Percentiles rank a stretch among this genome's conserved stretches.
These are phyloP conservation scores for Salpingus planirostris DNA, from an alignment of 2,888 invertebrate genomes.

Conservation along the genomic window DNA sequence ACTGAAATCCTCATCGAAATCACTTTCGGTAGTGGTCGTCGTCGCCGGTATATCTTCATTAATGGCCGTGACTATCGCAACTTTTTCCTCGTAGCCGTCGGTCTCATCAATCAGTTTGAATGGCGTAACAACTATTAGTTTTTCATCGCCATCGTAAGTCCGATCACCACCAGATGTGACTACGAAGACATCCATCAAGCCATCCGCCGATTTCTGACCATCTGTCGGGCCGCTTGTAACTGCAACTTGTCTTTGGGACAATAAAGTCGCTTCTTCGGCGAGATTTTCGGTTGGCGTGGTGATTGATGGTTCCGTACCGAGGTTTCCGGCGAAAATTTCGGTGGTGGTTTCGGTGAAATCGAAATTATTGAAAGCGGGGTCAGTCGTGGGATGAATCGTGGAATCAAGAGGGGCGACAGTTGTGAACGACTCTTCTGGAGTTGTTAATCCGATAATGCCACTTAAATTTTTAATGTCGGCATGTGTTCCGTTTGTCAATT, in stretches of 20 bases:
- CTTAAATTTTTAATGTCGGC: conserved; percentile 12
- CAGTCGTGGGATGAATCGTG: neutral
- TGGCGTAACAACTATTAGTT: neutral
- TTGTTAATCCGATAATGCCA: conserved; percentile 12
- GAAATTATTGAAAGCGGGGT: neutral
- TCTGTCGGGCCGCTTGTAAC: conserved; percentile 8
- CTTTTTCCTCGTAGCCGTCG: neutral
- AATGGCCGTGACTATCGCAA: neutral
- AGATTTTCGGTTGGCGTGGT: conserved; percentile 7
- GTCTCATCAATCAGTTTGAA: neutral
- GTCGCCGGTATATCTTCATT: too few species aligned
- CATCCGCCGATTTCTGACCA: conserved; percentile 6
- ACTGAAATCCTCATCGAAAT: neutral
- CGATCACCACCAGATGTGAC: conserved; percentile 9
- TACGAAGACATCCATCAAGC: conserved; percentile 11
- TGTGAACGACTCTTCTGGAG: conserved; percentile 10
- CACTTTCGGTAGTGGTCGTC: conserved; percentile 7
- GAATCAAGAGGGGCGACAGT: conserved; percentile 7
- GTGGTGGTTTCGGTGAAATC: conserved; percentile 2
- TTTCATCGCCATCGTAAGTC: neutral
- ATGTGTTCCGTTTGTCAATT: too few species aligned
- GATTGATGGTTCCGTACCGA: conserved; percentile 5
- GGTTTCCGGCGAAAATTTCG: neutral
- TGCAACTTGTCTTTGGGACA: conserved; percentile 4
- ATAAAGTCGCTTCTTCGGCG: too few species aligned